Evolutionary conservation across 1,140 invertebrate genomes (phyloP), one percentile per base, ranked within the genome.

Genomic region (Drosophila bifasciata): DNA sequence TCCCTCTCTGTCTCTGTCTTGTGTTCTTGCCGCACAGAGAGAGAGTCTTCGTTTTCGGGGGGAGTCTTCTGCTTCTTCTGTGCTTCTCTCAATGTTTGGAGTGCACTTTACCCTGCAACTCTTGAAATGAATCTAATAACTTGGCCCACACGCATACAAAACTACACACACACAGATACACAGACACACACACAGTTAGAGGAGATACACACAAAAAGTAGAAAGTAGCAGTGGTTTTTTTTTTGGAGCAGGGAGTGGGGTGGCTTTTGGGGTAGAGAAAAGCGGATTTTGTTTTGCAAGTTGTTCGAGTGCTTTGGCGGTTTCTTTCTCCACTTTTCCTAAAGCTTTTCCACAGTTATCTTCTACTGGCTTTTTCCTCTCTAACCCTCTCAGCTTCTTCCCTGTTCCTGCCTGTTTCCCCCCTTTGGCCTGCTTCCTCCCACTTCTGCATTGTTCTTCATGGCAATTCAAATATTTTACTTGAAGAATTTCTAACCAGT

Each of bases 61-160:
- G 32, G 11, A 36, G 32, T 25, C 23, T 6, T 25, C 23, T n/a
- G 19, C 7, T n/a, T n/a, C n/a, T 32, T 32, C 64, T 41, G n/a
- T 23, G 23, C 25, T 63, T 71, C 32, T 72, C 72, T 70, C 50
- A 64, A 64, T 88, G 83, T 86, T 88, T 86, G 61, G 66, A 88
- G 83, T 86, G 83, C 84, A 88, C 83, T 88, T 86, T 88, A 60
- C 70, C 75, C 59, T 59, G 64, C 75, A 88, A 86, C 83, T 36
- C 32, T 86, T 88, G 83, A 88, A 86, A 86, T 86, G 83, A 86
- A 86, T 86, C 83, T 86, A 86, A 86, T 86, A 88, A 86, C 83
- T 88, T 88, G 66, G 50, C 64, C 59, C 69, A 64, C 61, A 72
- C 55, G 45, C 50, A 53, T 19, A 60, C 45, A 45, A 3, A 28